These are phyloP conservation scores for Spheniscus mendiculus DNA, from an alignment of 2,113 vertebrate species.

Conservation along the genomic window DNA sequence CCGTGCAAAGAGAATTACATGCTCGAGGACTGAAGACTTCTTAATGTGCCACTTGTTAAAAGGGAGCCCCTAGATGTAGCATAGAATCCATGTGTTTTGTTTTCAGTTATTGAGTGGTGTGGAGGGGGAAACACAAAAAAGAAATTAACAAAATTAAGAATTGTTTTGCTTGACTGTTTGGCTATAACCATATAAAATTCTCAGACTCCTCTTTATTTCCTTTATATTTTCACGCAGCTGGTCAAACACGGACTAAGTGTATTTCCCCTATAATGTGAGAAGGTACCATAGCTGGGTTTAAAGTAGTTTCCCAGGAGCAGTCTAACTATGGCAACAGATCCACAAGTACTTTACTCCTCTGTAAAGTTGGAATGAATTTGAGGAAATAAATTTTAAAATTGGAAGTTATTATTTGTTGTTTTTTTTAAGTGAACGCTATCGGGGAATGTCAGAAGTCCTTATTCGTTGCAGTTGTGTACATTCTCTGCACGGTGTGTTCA, in stretches of 20 bases:
- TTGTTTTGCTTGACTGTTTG: not conserved
- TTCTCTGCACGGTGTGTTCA: not conserved
- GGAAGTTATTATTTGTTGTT: not conserved
- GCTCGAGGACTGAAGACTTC: not conserved
- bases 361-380: not conserved
- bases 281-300: fast-evolving
- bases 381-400: not conserved
- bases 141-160: not conserved
- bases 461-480: not conserved
- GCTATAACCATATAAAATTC: not conserved
- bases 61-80: not conserved
- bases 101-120: not conserved
- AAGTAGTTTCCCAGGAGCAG: not conserved
- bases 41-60: not conserved
- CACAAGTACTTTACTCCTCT: not conserved
- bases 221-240: not conserved
- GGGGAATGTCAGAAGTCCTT: not conserved
- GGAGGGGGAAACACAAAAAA: not conserved
- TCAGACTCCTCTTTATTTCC: not conserved
- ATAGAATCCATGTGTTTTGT: not conserved
- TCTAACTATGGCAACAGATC: not conserved
- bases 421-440: not conserved
- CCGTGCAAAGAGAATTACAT: not conserved
- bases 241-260: not conserved
- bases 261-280: not conserved